Percentiles rank a stretch among this genome's conserved stretches.
Evolutionary conservation across 2,888 invertebrate species (phyloP).

Genomic region (Leptura quadrifasciata): DNA sequence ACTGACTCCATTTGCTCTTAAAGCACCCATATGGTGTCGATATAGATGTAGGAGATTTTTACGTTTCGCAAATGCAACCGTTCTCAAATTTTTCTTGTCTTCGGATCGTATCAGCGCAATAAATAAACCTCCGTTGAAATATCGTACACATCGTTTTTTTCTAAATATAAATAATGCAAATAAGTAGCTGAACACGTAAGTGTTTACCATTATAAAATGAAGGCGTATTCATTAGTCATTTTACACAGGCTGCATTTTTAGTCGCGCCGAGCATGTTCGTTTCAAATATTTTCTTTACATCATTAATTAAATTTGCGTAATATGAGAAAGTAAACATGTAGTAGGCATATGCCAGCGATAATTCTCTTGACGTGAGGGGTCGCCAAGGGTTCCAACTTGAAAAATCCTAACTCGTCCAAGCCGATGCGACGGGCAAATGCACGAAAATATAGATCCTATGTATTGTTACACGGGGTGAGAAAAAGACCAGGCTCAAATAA

Average conservation of each 20-base stretch:
- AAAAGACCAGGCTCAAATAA: no score
- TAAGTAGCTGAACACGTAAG: background rate
- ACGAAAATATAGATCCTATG: no score
- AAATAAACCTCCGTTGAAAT: background rate
- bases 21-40: background rate
- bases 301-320: background rate
- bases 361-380: no score
- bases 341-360: no score
- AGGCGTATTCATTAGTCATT: background rate
- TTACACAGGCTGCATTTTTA: background rate
- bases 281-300: background rate
- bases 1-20: background rate
- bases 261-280: background rate
- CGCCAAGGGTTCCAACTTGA: no score
- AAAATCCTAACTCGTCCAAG: no score
- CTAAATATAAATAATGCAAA: conserved; percentile 1
- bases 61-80: background rate
- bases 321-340: no score
- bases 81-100: background rate
- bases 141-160: background rate
- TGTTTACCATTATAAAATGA: background rate
- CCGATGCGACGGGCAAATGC: no score
- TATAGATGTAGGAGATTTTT: background rate
- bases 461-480: no score
- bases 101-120: background rate